Base-by-base conservation (phyloP, 2,797 vertebrate genomes). In the Natrix natrix region DNA sequence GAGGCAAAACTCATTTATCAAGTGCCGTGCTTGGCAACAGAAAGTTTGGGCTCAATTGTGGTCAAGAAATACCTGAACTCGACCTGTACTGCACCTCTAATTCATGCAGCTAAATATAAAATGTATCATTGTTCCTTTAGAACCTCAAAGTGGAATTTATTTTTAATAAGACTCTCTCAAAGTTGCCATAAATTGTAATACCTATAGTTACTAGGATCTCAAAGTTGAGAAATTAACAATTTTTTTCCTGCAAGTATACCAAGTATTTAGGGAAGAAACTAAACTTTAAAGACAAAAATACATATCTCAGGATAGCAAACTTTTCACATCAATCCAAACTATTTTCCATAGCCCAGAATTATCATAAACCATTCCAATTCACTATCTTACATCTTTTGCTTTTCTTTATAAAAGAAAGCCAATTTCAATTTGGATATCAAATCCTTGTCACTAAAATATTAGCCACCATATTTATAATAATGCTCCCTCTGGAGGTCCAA, bases 361-460 rank as follows among this genome's bases (percentile, higher is more conserved):
- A 69, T 26, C 48, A 22, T 52, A 28, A 90, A 22, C 22, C 4
- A n/a, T 90, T 69, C 61, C 8, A 55, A 90, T 32, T 69, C 48
- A 69, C n/a, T 54, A 90, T 56, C 17, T 55, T 90, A 54, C 56
- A 74, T 52, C 17, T n/a, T 12, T 48, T 90, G 48, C 16, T 54
- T 48, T 90, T 63, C 14, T 52, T 89, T 63, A 26, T 48, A 55
- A 90, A 17, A 22, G 24, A 20, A 90, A 89, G 24, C 20, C 10
- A 54, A 17, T 91, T 94, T 87, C 90, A 94, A 91, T 1, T 92
- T 89, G 63, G 90, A 91, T 32, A 90, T 28, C 32, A 90, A 93
- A 92, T 54, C 91, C 8, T 43, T 4, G 59, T 20, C 12, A 22
- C 3, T 78, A 37, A 22, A 28, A 66, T 91, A 28, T 83, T 93